Conservation (phyloP, 2,888 invertebrate species). For the Conchocele bisecta region DNA sequence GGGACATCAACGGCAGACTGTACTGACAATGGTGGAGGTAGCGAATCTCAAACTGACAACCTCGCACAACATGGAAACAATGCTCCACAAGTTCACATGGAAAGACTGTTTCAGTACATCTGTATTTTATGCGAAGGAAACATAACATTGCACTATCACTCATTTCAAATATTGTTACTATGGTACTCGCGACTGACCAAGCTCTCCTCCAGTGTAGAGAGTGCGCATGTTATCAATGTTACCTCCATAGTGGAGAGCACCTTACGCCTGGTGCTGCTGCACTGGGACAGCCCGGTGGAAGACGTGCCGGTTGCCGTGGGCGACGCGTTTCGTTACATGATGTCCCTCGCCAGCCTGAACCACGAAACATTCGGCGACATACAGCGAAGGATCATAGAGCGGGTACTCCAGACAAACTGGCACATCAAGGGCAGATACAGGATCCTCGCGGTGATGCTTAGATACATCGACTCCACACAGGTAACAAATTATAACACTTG, state of each 20-base stretch:
- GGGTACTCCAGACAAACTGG: conserved; percentile 65
- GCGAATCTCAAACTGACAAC: no score
- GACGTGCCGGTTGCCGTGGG: conserved; percentile 73
- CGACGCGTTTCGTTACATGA: conserved; percentile 64
- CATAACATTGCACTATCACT: conserved; percentile 61
- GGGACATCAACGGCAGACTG: no score
- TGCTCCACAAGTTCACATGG: neutral
- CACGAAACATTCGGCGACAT: conserved; percentile 37
- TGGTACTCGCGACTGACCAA: conserved; percentile 59
- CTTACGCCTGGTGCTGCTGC: conserved; percentile 70
- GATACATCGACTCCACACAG: conserved; percentile 61
- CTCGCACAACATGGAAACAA: neutral
- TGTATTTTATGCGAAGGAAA: conserved; percentile 54
- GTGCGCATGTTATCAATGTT: neutral
- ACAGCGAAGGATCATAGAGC: conserved; percentile 18
- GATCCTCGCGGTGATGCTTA: conserved; percentile 68
- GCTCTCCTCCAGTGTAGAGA: conserved; percentile 26
- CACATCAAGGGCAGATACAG: conserved; percentile 76
- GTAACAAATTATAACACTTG: no score
- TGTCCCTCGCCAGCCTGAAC: conserved; percentile 61
- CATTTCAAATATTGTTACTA: conserved; percentile 55
- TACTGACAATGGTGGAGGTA: no score
- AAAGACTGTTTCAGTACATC: conserved; percentile 47
- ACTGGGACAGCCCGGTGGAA: conserved; percentile 80
- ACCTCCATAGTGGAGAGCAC: conserved; percentile 49